phyloP scores from a whole-genome alignment of 2,113 vertebrate species.

The Dasypus novemcinctus region DNA sequence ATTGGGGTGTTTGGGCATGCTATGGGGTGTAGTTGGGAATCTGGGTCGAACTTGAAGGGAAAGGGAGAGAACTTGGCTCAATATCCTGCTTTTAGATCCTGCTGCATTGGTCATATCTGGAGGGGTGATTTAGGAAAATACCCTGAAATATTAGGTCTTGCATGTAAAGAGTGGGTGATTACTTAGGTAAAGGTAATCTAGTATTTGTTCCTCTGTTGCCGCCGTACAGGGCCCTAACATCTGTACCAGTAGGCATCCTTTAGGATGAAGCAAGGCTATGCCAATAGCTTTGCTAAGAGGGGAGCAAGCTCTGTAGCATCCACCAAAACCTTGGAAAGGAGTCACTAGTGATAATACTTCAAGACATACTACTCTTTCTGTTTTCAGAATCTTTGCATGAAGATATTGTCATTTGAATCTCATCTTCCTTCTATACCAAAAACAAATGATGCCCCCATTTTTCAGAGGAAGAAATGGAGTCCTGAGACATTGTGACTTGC shows the following conservation, averaged over 20 bases:
- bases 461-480: background rate
- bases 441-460: background rate
- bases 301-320: background rate
- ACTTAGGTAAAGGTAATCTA: background rate
- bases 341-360: background rate
- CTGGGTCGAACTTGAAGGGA: background rate
- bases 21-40: background rate
- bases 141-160: background rate
- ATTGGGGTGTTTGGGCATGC: background rate
- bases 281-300: background rate
- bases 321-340: background rate
- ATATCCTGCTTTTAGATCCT: background rate
- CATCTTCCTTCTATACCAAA: background rate
- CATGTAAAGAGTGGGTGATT: background rate
- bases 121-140: background rate
- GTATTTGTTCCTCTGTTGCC: background rate
- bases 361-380: background rate
- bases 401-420: background rate
- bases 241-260: background rate
- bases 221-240: background rate
- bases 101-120: background rate
- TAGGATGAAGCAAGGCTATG: background rate
- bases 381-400: background rate
- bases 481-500: background rate
- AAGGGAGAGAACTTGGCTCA: background rate